phyloP scores from a whole-genome alignment of 2,888 invertebrate genomes.

The Drosophila kuntzei region DNA sequence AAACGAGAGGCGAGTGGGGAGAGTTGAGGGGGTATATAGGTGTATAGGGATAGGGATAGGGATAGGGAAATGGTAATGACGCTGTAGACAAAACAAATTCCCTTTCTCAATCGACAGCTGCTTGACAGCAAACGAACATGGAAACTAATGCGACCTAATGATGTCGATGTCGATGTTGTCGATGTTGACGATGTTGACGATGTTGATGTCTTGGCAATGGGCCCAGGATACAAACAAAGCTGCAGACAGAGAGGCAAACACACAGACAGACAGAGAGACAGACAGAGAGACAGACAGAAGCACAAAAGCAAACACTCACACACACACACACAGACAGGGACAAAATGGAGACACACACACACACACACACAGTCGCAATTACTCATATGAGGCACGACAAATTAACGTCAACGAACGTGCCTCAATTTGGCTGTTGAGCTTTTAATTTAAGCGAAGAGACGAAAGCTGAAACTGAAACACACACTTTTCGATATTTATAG shows the following conservation, averaged over 20 bases:
- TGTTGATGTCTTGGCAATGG: slow-evolving; percentile 38
- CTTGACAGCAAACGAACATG: slow-evolving; percentile 64
- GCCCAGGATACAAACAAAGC: slow-evolving; percentile 26
- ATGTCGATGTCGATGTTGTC: slow-evolving; percentile 44
- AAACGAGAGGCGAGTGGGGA: neutral
- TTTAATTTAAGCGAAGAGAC: slow-evolving; percentile 48
- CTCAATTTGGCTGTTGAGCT: slow-evolving; percentile 65
- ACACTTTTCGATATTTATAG: slow-evolving; percentile 31
- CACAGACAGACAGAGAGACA: neutral
- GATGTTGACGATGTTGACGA: slow-evolving; percentile 21
- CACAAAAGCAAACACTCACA: neutral
- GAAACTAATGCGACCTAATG: slow-evolving; percentile 67
- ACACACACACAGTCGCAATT: slow-evolving; percentile 33
- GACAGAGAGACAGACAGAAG: neutral
- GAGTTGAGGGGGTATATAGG: neutral
- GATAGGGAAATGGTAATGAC: slow-evolving; percentile 8
- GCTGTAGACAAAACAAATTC: slow-evolving; percentile 16
- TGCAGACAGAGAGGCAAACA: slow-evolving; percentile 15
- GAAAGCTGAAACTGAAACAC: neutral
- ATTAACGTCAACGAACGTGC: slow-evolving; percentile 67
- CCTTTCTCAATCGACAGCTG: slow-evolving; percentile 27
- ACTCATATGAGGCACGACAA: slow-evolving; percentile 63
- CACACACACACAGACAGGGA: neutral
- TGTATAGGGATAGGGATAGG: neutral
- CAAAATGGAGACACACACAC: neutral